These are phyloP conservation scores for Synanthedon myopaeformis DNA, from an alignment of 2,888 invertebrate species.

Conservation along the genomic window DNA sequence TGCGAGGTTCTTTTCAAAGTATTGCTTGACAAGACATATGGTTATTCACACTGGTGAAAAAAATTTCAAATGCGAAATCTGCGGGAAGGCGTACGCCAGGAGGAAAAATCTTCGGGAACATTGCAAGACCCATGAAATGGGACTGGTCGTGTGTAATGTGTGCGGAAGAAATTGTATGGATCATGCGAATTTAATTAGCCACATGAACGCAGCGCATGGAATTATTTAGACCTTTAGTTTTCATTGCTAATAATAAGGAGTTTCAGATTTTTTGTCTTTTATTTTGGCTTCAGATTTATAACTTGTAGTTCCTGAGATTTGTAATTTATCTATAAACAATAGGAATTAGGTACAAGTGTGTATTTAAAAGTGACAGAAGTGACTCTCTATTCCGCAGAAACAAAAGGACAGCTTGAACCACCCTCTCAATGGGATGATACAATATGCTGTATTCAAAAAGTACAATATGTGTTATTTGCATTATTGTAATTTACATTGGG, in stretches of 20 bases:
- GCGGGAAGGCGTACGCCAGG: constrained; percentile 54
- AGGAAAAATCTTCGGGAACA: constrained; percentile 38
- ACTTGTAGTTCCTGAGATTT: too few relatives aligned
- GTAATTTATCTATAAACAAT: too few relatives aligned
- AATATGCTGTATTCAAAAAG: too few relatives aligned
- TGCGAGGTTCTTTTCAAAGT: constrained; percentile 45
- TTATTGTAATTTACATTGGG: too few relatives aligned
- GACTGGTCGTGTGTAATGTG: constrained; percentile 17
- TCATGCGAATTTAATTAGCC: constrained; percentile 19
- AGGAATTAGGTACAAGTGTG: too few relatives aligned
- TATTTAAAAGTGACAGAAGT: too few relatives aligned
- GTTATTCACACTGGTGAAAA: constrained; percentile 60
- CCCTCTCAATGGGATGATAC: too few relatives aligned
- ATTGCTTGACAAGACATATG: constrained; percentile 58
- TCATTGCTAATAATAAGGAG: not conserved
- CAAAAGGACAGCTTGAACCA: too few relatives aligned
- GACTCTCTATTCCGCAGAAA: too few relatives aligned
- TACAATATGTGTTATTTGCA: too few relatives aligned
- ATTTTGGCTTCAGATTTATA: too few relatives aligned
- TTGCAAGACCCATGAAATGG: constrained; percentile 25
- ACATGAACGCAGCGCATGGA: constrained; percentile 20
- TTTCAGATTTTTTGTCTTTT: too few relatives aligned
- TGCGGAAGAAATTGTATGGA: constrained; percentile 27
- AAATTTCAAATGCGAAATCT: constrained; percentile 55
- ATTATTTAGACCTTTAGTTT: constrained; percentile 3